Evolutionary conservation across 2,888 invertebrate genomes (phyloP), one percentile per base, ranked within the genome.

Genomic region (Synergus japonicus): DNA sequence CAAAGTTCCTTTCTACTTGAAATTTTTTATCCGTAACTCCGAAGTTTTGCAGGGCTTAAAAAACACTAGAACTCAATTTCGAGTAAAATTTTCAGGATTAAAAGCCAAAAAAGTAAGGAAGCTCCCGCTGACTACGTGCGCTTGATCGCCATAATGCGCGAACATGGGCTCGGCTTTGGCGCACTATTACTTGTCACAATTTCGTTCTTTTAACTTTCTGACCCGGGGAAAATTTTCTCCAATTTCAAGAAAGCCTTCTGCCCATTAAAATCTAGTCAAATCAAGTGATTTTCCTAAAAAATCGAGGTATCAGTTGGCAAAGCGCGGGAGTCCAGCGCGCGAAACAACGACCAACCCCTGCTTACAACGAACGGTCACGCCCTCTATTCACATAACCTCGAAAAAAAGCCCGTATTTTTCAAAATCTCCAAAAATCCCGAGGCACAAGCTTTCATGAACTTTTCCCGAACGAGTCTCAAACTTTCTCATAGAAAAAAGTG

Each of bases 361-460:
- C 83, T 82, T 73, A 54, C 85, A 86, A 81, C 86, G 84, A 41
- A 73, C 54, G 81, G 87, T 88, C 85, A 90, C 91, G 91, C 91
- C 91, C 91, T 91, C 91, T 91, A 89, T 89, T 90, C 83, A 88
- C 90, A 91, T 91, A 91, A 90, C 91, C 91, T 91, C 89, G 76
- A 44, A 78, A 76, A 69, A 69, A 73, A 73, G 54, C 15, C n/a
- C 12, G 37, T 54, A 15, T 49, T 49, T 73, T 73, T 73, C 18
- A 54, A 54, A 73, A 73, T 54, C 49, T 13, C 15, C 9, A 37
- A 54, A 73, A 73, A 73, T 54, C n/a, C 15, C 15, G 0, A 54
- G n/a, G 15, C 49, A 37, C 10, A 54, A 13, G 49, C 49, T 15
- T 73, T 73, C 73, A 37, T 37, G 37, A 37, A 15, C 73, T 13